phyloP scores from a whole-genome alignment of 2,113 vertebrate genomes.

The Cairina moschata region DNA sequence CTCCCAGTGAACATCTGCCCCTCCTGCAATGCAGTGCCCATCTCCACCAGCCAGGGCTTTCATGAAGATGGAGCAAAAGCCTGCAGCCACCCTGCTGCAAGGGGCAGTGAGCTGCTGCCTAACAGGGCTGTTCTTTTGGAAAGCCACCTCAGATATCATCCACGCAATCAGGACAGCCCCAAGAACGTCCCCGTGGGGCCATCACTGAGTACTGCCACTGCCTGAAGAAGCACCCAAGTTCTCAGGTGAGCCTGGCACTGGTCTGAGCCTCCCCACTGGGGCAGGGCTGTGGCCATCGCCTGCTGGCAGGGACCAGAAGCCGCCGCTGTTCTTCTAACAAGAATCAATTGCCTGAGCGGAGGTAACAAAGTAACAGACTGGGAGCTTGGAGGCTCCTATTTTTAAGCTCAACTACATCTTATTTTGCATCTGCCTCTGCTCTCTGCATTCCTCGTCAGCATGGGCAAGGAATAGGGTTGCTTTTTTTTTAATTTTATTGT shows the following conservation, averaged over 20 bases:
- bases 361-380: not conserved
- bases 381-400: constrained; percentile 54
- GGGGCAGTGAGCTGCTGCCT: not conserved
- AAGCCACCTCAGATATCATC: not conserved
- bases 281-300: too few species aligned
- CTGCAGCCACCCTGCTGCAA: not conserved
- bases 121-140: not conserved
- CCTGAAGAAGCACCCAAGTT: too few species aligned
- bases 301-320: too few species aligned
- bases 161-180: too few species aligned
- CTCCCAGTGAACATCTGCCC: not conserved
- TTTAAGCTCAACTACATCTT: constrained; percentile 34
- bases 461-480: not conserved
- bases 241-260: too few species aligned
- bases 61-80: fast-evolving
- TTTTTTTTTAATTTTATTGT: not conserved
- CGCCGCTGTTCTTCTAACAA: not conserved
- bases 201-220: too few species aligned
- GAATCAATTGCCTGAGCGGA: not conserved
- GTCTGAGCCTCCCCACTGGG: too few species aligned
- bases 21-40: fast-evolving
- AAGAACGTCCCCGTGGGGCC: too few species aligned
- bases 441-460: constrained; percentile 26
- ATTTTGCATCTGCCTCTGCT: constrained; percentile 63
- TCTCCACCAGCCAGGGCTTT: not conserved